These are phyloP conservation scores for Anhinga anhinga DNA, from an alignment of 2,113 vertebrate species.

Conservation along the genomic window DNA sequence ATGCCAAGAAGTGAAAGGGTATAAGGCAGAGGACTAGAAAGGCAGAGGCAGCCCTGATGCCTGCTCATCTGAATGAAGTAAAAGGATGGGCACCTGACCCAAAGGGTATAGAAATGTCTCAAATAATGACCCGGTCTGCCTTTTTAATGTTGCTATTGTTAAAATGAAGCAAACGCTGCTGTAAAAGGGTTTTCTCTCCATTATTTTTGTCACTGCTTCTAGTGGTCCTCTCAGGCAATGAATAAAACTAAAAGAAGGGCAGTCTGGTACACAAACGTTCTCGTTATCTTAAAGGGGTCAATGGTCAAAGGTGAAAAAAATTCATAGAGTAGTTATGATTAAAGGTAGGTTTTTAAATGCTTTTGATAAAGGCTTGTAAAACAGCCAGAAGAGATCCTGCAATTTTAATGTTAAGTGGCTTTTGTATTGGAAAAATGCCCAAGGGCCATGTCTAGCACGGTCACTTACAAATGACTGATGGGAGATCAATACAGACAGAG, in stretches of 20 bases:
- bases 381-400: conserved; percentile 62
- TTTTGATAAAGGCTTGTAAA: conserved; percentile 64
- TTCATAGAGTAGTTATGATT: conserved; percentile 46
- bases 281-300: conserved; percentile 22
- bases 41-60: background rate
- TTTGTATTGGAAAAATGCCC: conserved; percentile 83
- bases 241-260: background rate
- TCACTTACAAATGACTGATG: conserved; percentile 85
- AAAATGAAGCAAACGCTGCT: background rate
- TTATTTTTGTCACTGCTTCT: background rate
- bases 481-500: conserved; percentile 84
- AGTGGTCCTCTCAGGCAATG: background rate
- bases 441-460: conserved; percentile 80
- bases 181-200: background rate
- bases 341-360: conserved; percentile 51
- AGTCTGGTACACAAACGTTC: background rate
- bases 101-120: background rate
- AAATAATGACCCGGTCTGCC: background rate
- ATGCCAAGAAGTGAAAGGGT: conserved; percentile 28
- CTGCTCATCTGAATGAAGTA: background rate
- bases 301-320: conserved; percentile 52
- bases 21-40: background rate
- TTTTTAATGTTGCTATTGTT: background rate
- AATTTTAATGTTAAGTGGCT: conserved; percentile 86
- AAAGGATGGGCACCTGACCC: background rate